These are phyloP conservation scores for Dasypolia templi DNA, from an alignment of 2,888 invertebrate genomes.

Conservation along the genomic window DNA sequence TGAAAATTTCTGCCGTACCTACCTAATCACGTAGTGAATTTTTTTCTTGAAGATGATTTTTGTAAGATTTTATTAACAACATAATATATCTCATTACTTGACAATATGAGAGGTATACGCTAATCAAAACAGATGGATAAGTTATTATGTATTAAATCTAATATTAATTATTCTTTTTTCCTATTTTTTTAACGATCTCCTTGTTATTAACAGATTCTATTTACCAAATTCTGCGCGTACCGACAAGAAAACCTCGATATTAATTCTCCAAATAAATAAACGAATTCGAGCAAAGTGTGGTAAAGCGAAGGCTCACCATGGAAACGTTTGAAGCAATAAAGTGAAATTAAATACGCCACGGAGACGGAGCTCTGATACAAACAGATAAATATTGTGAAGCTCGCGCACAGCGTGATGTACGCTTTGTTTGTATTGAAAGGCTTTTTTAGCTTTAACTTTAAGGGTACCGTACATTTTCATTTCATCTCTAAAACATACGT, in stretches of 20 bases:
- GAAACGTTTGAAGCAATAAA: conserved; percentile 68
- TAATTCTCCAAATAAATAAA: conserved; percentile 2
- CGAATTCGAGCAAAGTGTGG: conserved; percentile 14
- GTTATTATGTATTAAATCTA: too few species aligned
- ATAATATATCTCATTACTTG: too few species aligned
- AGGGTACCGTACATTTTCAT: not conserved
- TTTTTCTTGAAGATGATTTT: not conserved
- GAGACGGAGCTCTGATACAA: conserved; percentile 54
- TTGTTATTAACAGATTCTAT: too few species aligned
- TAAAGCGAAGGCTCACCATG: conserved; percentile 12
- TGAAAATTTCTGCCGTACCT: not conserved
- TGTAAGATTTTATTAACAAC: not conserved
- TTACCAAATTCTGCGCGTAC: not conserved
- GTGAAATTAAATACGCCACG: conserved; percentile 73
- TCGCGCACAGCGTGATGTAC: conserved; percentile 33
- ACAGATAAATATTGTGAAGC: conserved; percentile 49
- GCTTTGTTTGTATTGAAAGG: conserved; percentile 19
- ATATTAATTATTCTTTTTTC: too few species aligned
- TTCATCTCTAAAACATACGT: not conserved
- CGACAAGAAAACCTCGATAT: not conserved
- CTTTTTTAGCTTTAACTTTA: conserved; percentile 8
- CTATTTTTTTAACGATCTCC: too few species aligned
- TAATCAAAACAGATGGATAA: too few species aligned
- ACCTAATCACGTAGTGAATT: conserved; percentile 5
- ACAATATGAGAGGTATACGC: not conserved